Conservation (phyloP, 2,113 vertebrate species). For the Fregetta grallaria region DNA sequence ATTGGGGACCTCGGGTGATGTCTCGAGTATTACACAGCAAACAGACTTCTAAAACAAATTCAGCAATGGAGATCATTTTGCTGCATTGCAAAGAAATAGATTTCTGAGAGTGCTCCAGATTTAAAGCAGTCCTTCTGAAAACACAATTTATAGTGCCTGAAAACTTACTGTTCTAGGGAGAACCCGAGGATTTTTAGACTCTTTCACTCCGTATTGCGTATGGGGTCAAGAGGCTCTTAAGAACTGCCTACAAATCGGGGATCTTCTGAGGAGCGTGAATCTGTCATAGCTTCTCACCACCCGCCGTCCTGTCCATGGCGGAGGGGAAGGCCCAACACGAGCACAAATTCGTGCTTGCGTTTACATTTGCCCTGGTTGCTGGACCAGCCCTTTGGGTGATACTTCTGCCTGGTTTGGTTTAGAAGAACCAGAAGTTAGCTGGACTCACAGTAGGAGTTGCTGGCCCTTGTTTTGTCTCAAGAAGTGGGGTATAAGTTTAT, state of each 20-base stretch:
- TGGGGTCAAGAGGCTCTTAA: background rate
- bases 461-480: background rate
- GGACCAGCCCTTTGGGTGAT: background rate
- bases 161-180: background rate
- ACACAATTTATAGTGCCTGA: background rate
- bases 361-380: background rate
- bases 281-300: background rate
- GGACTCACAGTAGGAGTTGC: rapidly evolving
- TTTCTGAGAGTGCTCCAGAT: background rate
- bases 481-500: background rate
- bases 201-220: background rate
- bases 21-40: background rate
- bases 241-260: background rate
- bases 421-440: background rate
- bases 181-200: background rate
- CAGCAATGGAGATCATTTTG: background rate
- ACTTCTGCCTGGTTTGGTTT: background rate
- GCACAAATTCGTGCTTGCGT: background rate
- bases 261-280: background rate
- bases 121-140: background rate
- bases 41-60: background rate
- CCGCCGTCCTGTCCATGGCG: rapidly evolving
- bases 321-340: background rate
- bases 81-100: background rate
- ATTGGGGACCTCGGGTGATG: background rate